Evolutionary conservation across 2,797 vertebrate species (phyloP), one percentile per base, ranked within the genome.

Genomic region (Manis javanica): DNA sequence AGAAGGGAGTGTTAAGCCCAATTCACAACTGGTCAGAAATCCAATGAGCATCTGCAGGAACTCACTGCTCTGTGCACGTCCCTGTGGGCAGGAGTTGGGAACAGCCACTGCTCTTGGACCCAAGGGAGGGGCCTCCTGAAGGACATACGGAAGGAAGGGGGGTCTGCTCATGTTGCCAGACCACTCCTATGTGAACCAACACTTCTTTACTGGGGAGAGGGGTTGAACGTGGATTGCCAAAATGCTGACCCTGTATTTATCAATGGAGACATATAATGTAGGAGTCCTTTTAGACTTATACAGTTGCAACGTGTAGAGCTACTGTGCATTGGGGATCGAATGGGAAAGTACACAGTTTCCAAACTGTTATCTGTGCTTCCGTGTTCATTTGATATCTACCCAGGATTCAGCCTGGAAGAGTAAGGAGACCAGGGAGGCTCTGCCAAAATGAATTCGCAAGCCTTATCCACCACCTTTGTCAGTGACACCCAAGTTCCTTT

Each of bases 1-100:
- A 86, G 84, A 97, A 97, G 92, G 96, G 97, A 93, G 95, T 53
- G 94, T 82, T 91, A 77, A 97, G 97, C 87, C 79, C 49, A 51
- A 68, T 59, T 93, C 90, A 91, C 94, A 91, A 39, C 91, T 68
- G 81, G 83, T 21, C 18, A 5, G 69, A 94, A 94, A 49, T n/a
- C 23, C 66, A 37, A 21, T 0, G 16, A 42, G 42, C 42, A 4
- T 75, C 79, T 68, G 66, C 9, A 5, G 34, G 53, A 49, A n/a
- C 18, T 0, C 21, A 5, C 8, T 0, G 2, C 57, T 69, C 49
- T 63, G 51, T 3, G 49, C 13, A 19, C 21, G 7, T 42, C 31
- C 2, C 5, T 7, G 51, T 15, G 39, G 42, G 39, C 59, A 13
- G 83, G 5, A 96, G 79, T 63, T 90, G 88, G 95, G 97, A 95